A percentile compares a stretch with the other conserved stretches of the same genome.
Evolutionary conservation across 2,113 vertebrate genomes (phyloP).

Genomic region (Coturnix japonica): DNA sequence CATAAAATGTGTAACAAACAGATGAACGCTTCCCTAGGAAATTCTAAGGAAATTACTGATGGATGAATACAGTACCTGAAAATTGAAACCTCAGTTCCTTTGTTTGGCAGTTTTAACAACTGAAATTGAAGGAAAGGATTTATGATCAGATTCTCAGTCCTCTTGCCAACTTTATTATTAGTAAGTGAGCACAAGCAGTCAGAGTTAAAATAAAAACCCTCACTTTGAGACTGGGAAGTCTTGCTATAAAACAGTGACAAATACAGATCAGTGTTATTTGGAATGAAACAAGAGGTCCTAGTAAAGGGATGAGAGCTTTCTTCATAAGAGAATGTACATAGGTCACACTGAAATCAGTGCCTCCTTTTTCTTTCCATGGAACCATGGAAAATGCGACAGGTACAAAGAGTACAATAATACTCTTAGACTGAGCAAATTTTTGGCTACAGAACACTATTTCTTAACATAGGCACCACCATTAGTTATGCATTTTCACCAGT

Average conservation of each 20-base stretch:
- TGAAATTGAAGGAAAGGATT: background rate
- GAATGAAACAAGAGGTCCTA: background rate
- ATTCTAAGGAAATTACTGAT: background rate
- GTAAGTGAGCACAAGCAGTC: background rate
- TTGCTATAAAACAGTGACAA: background rate
- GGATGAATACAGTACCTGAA: background rate
- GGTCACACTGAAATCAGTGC: background rate
- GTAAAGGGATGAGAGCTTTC: background rate
- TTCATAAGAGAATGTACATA: background rate
- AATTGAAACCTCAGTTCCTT: background rate
- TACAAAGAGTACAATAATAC: background rate
- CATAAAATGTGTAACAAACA: background rate
- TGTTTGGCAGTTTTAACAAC: background rate
- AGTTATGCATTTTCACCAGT: background rate
- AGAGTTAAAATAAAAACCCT: background rate
- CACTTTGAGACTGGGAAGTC: background rate
- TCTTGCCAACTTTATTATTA: background rate
- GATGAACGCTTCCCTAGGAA: background rate
- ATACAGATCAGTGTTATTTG: background rate
- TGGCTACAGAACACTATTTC: background rate
- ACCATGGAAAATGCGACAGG: background rate
- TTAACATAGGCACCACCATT: background rate
- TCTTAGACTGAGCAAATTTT: background rate
- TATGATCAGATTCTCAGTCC: background rate
- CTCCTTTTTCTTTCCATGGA: background rate